Base-by-base conservation (phyloP, 2,797 vertebrate species). In the Cheirogaleus major region DNA sequence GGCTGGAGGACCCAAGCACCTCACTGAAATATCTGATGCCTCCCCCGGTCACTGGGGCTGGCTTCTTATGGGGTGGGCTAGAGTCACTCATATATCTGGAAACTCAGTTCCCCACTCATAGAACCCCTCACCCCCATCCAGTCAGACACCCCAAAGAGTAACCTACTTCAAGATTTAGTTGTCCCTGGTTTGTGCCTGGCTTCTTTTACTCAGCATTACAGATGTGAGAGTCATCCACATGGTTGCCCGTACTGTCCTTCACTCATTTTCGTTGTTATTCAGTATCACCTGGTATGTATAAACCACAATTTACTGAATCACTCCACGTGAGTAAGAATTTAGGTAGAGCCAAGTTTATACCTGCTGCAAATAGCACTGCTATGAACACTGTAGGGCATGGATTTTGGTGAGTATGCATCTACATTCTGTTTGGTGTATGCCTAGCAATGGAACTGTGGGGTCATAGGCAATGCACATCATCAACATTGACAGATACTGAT, bases 71-170 rank as follows among this genome's bases (percentile, higher is more conserved):
- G 13, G 20, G 14, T 45, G 20, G 5, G 25, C 48, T 59, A 30
- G 67, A 87, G 69, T 81, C 75, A 81, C 43, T 85, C 11, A 27
- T 48, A 4, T 27, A 23, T 20, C 63, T 27, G 50, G 22, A 57
- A 70, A 59, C 32, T 45, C 6, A 35, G 38, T 87, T 61, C 7
- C 7, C 41, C 7, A 9, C 4, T 20, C 23, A 32, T 52, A 81
- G 38, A 15, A 0, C 9, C 7, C 5, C 27, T 43, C 11, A 0
- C 32, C 13, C 27, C 10, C 65, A n/a, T 35, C 84, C 11, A 12
- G 4, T 55, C 59, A 38, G 69, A 23, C 12, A 50, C 67, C 38
- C 18, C 1, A 48, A 78, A 72, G n/a, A 48, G 48, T 41, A 32
- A 35, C 65, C 52, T 32, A 10, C n/a, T 32, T 10, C 38, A n/a